Base-by-base conservation (phyloP, 2,888 invertebrate genomes). In the Cerceris rybyensis region DNA sequence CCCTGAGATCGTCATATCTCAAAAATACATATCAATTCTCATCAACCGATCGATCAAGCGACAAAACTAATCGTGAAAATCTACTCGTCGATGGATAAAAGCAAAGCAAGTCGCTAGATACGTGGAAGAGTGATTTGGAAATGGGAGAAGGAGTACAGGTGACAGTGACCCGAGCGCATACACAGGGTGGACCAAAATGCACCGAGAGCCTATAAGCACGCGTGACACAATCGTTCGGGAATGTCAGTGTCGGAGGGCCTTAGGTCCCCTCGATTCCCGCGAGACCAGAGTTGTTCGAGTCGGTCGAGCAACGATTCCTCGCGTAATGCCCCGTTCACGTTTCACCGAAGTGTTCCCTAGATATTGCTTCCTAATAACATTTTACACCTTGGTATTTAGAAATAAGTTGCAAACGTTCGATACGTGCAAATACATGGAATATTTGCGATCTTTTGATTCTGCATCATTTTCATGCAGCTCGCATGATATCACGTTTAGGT, bases 221-320 rank as follows among this genome's bases (percentile, higher is more conserved):
- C 70, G 78, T 87, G 86, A 86, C 87, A 87, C 83, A 87, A 87
- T 83, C 86, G 81, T 84, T 85, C 58, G 86, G 77, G 87, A 87
- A 87, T 87, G 83, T 67, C 80, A 80, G 77, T 83, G 80, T 87
- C 81, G 81, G 75, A 81, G 83, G 78, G 80, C 81, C 75, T 67
- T 67, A 82, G 82, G 75, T 82, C 82, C 84, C 72, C 72, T 55
- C 57, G 57, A 63, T 61, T 49, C 65, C 14, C 61, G n/a, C 61
- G 46, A 8, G 17, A 7, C 14, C 6, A 41, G 11, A 28, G 28
- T 28, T 28, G 28, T 28, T 4, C 28, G 2, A 28, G 28, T 28
- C 28, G 28, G 2, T 28, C 28, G 28, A 28, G 28, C 28, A 28
- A 28, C 28, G 28, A 28, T 28, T 28, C 28, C 28, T 28, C 28